These are phyloP conservation scores for Egretta garzetta DNA, from an alignment of 2,113 vertebrate species.

Conservation along the genomic window DNA sequence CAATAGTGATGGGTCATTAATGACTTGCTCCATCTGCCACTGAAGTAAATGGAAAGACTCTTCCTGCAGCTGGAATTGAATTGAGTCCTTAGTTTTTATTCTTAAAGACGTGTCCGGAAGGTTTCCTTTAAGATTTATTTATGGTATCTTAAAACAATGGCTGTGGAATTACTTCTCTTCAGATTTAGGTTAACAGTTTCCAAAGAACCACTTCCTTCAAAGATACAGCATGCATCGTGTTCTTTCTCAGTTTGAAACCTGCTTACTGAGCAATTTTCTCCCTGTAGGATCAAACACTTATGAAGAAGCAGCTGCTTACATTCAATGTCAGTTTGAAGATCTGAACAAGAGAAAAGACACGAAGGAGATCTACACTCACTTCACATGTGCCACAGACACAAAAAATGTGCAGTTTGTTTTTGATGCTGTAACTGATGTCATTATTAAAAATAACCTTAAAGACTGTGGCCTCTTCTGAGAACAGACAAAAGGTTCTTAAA, in stretches of 20 bases:
- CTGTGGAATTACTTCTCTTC: not conserved
- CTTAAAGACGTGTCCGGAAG: not conserved
- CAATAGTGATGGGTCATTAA: not conserved
- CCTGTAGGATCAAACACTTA: slow-evolving; percentile 93
- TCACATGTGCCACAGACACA: slow-evolving; percentile 98
- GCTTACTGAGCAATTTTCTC: not conserved
- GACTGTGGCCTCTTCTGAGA: slow-evolving; percentile 97
- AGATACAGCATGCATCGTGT: not conserved
- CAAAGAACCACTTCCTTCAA: not conserved
- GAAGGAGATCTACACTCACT: slow-evolving; percentile 98
- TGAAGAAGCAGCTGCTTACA: slow-evolving; percentile 96
- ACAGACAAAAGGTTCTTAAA: slow-evolving; percentile 24
- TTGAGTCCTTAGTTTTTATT: not conserved
- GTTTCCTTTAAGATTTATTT: not conserved
- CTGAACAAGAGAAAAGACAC: slow-evolving; percentile 98
- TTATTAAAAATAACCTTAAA: slow-evolving; percentile 99
- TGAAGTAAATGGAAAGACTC: not conserved
- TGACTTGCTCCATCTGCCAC: not conserved
- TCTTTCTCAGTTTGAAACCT: not conserved
- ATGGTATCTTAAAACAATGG: not conserved
- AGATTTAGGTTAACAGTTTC: not conserved
- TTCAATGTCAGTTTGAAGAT: slow-evolving; percentile 98
- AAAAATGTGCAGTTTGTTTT: slow-evolving; percentile 99
- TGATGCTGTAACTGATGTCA: slow-evolving; percentile 97
- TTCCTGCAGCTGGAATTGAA: not conserved